These are phyloP conservation scores for Muscicapa striata DNA, from an alignment of 2,797 vertebrate genomes.

Conservation along the genomic window DNA sequence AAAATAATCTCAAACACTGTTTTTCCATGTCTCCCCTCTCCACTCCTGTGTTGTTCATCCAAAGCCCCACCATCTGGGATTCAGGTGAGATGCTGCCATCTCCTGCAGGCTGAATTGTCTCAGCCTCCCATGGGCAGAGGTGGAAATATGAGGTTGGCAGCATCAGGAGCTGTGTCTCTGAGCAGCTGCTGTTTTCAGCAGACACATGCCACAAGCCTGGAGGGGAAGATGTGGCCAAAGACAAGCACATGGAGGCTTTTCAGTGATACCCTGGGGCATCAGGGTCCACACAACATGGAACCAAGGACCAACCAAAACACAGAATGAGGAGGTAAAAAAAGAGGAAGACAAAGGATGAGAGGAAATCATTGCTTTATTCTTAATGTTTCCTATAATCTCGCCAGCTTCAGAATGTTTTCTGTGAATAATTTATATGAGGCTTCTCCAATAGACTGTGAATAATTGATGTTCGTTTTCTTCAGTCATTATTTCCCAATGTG, in stretches of 20 bases:
- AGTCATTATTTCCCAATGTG: conserved; percentile 36
- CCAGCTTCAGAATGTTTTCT: conserved; percentile 29
- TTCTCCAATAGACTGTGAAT: conserved; percentile 57
- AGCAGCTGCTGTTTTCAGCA: conserved; percentile 23
- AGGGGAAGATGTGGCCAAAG: neutral
- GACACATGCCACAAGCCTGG: neutral
- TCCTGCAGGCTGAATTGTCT: neutral
- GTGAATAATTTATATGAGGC: conserved; percentile 28
- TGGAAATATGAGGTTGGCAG: neutral
- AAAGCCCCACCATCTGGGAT: neutral
- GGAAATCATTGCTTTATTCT: conserved; percentile 37
- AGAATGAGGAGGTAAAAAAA: neutral
- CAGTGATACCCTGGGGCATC: neutral
- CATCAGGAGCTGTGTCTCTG: neutral
- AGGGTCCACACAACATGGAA: neutral
- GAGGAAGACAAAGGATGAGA: neutral
- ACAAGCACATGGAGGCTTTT: neutral
- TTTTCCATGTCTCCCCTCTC: neutral
- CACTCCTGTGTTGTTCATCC: neutral
- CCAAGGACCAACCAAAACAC: neutral
- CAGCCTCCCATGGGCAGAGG: neutral
- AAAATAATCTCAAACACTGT: neutral
- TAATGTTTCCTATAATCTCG: conserved; percentile 49
- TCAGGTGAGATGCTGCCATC: neutral
- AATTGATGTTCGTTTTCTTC: conserved; percentile 59